Conservation (phyloP, 2,888 invertebrate species). For the Drosophila paramelanica region DNA sequence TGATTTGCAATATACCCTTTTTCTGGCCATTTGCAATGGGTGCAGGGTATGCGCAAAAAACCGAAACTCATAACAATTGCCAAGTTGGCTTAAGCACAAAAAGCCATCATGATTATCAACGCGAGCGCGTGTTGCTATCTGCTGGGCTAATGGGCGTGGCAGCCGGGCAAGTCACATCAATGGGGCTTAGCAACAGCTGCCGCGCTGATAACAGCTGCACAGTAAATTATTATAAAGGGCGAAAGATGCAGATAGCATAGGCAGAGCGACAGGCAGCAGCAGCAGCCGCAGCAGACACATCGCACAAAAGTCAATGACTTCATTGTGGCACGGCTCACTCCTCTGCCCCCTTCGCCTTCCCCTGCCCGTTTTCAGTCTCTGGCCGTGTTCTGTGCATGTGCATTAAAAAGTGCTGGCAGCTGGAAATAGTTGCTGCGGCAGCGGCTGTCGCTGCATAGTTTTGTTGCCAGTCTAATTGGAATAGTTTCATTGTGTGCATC, state of each 20-base stretch:
- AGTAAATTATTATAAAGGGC: conserved; percentile 66
- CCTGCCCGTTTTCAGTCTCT: background rate
- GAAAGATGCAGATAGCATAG: conserved; percentile 43
- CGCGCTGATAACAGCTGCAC: conserved; percentile 58
- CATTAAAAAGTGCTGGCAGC: conserved; percentile 69
- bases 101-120: conserved; percentile 57
- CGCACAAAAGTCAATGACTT: conserved; percentile 76
- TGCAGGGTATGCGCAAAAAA: background rate
- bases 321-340: conserved; percentile 60
- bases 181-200: conserved; percentile 78
- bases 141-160: conserved; percentile 51
- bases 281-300: conserved; percentile 8
- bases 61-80: conserved; percentile 63
- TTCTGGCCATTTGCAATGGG: background rate
- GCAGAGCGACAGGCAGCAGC: conserved; percentile 3
- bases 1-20: background rate
- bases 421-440: conserved; percentile 68
- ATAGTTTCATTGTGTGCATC: conserved; percentile 68
- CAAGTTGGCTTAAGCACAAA: conserved; percentile 68
- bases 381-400: conserved; percentile 51
- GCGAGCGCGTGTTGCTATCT: conserved; percentile 9
- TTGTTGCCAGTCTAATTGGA: conserved; percentile 74
- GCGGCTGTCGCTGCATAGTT: conserved; percentile 71
- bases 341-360: background rate
- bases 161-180: conserved; percentile 53